These are phyloP conservation scores for Prunella fulvescens DNA, from an alignment of 2,113 vertebrate species.

Conservation along the genomic window DNA sequence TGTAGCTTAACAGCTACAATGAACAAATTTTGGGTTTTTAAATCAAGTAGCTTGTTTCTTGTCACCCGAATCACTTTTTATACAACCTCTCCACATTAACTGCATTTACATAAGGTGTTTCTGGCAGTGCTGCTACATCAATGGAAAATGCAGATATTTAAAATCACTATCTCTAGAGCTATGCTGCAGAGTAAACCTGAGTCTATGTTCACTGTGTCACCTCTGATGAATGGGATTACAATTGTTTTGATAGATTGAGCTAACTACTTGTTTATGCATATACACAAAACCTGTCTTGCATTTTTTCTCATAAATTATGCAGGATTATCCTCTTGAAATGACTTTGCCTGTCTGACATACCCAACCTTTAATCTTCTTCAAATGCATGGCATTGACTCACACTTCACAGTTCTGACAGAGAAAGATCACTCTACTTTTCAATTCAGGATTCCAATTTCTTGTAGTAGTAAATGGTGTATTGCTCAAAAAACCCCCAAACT, in stretches of 20 bases:
- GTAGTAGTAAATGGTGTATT: not conserved
- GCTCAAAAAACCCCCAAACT: fast-evolving
- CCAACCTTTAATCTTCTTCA: not conserved
- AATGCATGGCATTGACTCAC: not conserved
- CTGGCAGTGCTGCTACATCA: not conserved
- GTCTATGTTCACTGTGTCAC: not conserved
- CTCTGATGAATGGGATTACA: constrained; percentile 13
- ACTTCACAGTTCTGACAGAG: not conserved
- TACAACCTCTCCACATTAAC: not conserved
- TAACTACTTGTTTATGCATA: not conserved
- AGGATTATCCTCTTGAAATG: not conserved
- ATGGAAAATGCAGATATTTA: not conserved
- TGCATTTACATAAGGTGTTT: not conserved
- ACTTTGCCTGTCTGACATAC: not conserved
- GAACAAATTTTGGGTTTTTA: not conserved
- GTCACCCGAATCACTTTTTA: not conserved
- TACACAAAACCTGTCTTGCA: not conserved
- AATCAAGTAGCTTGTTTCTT: not conserved
- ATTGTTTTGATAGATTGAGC: constrained; percentile 9
- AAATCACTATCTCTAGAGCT: not conserved
- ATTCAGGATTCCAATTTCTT: not conserved
- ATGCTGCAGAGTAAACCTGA: not conserved
- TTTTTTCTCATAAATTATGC: constrained; percentile 19
- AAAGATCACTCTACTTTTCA: not conserved
- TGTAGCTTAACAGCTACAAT: not conserved